Evolutionary conservation across 2,113 vertebrate species (phyloP).

Genomic region (Sceloporus tristichus): DNA sequence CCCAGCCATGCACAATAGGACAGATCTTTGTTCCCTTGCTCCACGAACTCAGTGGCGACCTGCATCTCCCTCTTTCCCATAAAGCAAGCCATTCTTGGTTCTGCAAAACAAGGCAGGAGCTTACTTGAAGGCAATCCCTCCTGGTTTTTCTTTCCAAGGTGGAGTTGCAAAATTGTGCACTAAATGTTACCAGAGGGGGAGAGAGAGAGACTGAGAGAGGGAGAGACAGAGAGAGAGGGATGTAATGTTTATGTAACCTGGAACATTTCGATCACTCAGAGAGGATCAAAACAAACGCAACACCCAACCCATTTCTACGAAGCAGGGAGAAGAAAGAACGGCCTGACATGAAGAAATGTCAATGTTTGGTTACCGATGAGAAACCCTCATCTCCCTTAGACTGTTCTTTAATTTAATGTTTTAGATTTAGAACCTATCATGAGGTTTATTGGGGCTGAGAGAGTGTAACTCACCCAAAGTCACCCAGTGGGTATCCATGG

Average conservation of each 20-base stretch:
- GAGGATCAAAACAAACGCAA: constrained; percentile 13
- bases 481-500: no score
- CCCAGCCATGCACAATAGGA: no score
- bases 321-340: neutral
- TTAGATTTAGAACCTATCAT: no score
- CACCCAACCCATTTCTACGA: neutral
- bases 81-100: neutral
- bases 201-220: constrained; percentile 31
- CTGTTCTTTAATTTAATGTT: neutral
- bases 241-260: neutral
- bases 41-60: neutral
- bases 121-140: neutral
- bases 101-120: neutral
- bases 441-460: no score
- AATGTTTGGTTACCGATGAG: no score
- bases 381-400: no score
- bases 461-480: no score
- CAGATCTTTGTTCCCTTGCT: neutral
- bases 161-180: neutral
- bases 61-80: neutral
- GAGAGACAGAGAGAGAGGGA: neutral
- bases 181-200: neutral
- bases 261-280: constrained; percentile 31
- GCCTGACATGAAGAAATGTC: neutral
- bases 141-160: neutral